Base-by-base conservation (phyloP, 2,797 vertebrate genomes). In the Kryptolebias ocellatus region DNA sequence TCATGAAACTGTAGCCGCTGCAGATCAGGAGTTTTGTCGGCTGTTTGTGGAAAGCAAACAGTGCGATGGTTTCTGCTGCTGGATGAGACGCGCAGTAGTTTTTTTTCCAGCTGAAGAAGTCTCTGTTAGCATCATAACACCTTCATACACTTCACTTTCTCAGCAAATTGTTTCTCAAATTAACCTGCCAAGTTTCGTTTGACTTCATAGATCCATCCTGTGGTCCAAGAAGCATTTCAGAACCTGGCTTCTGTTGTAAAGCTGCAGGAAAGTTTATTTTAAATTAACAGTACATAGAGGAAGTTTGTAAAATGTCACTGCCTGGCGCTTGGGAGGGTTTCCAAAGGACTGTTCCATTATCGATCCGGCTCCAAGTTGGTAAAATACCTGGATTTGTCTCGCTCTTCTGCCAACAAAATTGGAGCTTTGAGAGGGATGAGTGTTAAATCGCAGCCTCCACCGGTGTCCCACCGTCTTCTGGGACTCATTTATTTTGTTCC, bases 381-480 rank as follows among this genome's bases (percentile, higher is more conserved):
- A 56, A 47, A 56, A 34, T 18, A 37, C 44, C 18, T 49, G 44
- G 29, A 56, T 65, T 47, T 47, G 28, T 37, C 5, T 8, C 29
- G 44, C 42, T 55, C 42, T 24, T 17, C 53, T 20, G 44, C 62
- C 45, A 46, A 44, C 44, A 31, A 49, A 15, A 34, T 29, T 37
- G 18, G 10, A 53, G 27, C 39, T 64, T 53, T 45, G 37, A 34
- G 18, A 50, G 28, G 46, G 46, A 61, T 61, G 47, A 50, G 31
- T 24, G 29, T 24, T 34, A 31, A 47, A 44, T 34, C 44, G 0
- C 28, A 37, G 15, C 11, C 24, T 54, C 27, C 44, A 28, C 51
- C 17, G 34, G 24, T 45, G 28, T 64, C 16, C 4, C 27, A 5
- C 29, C 3, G 5, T 64, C 61, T 20, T 31, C 62, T 46, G 62